Percentiles rank a stretch among this genome's conserved stretches.
Evolutionary conservation across 2,888 invertebrate genomes (phyloP).

Genomic region (Osmoderma eremita): DNA sequence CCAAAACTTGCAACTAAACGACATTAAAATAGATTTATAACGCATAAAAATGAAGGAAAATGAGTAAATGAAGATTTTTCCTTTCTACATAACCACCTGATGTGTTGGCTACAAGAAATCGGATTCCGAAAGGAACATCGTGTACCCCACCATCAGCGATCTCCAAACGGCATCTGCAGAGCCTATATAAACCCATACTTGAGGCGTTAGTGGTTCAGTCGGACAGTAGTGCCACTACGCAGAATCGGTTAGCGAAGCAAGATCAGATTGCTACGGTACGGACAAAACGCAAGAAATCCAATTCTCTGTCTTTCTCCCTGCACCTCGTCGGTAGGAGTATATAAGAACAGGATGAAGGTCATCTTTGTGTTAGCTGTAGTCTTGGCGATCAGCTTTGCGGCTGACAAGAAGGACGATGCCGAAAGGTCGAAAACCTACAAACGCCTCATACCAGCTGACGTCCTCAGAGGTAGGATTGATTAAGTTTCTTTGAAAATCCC

Average conservation of each 20-base stretch:
- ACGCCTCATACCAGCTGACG: constrained; percentile 88
- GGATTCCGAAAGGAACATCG: too few species aligned
- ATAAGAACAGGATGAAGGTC: constrained; percentile 65
- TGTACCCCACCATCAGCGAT: constrained; percentile 10
- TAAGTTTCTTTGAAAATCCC: neutral
- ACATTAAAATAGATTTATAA: too few species aligned
- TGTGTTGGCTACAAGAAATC: too few species aligned
- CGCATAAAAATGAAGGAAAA: too few species aligned
- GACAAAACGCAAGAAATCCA: neutral
- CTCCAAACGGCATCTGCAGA: neutral
- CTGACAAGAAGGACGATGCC: constrained; percentile 65
- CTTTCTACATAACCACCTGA: too few species aligned
- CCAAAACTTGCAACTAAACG: too few species aligned
- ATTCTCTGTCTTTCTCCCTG: neutral
- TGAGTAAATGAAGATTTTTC: too few species aligned
- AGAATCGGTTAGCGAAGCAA: constrained; percentile 1
- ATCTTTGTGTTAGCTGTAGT: constrained; percentile 66
- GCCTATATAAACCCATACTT: constrained; percentile 13
- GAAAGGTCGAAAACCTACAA: constrained; percentile 77
- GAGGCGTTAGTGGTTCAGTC: constrained; percentile 18
- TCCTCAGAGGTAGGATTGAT: constrained; percentile 78
- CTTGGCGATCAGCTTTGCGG: constrained; percentile 66
- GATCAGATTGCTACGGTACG: too few species aligned
- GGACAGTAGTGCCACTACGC: constrained; percentile 18
- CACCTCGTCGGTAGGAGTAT: too few species aligned